Base-by-base conservation (phyloP, 2,113 vertebrate species). In the Campylomormyrus numenius region DNA sequence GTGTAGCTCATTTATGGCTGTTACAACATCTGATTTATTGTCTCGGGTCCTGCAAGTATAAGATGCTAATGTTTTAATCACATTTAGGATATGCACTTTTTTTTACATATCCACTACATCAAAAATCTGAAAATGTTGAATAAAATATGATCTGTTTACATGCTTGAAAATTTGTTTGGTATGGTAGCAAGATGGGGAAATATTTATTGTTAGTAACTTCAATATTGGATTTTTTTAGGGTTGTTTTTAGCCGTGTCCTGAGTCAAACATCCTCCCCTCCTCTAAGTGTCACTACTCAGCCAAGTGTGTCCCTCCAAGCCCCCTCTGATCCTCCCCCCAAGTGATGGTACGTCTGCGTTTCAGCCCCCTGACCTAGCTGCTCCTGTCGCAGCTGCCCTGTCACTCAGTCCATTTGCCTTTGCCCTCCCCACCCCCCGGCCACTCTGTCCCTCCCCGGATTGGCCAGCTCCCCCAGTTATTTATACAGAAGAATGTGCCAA, bases 401-500 rank as follows among this genome's bases (percentile, higher is more conserved):
- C 96, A 95, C 92, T 96, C 95, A 96, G 1, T 90, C 91, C 88
- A 91, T 62, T n/a, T 77, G 31, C 27, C 80, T 49, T 62, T 85
- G 88, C 89, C 49, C 85, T 87, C 91, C 89, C 91, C 87, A 91
- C 89, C 87, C 87, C 85, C 83, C 91, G 87, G 91, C 89, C 91
- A 89, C 86, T 91, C 93, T 94, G 93, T 93, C 88, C 91, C 88
- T 74, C 48, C 90, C 1, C 10, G 5, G 27, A 27, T 90, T n/a
- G 35, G 31, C 89, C 56, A 62, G 66, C 77, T 48, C 31, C 90
- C 15, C 89, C 35, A 91, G 96, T 94, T 96, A 96, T 96, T 96
- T 96, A 94, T 95, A 96, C 92, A 88, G 89, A 87, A 95, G 96
- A 96, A 96, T 96, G 94, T 96, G 96, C 95, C 95, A 94, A 94